Evolutionary conservation across 1,140 invertebrate species (phyloP).

Genomic region (Doryteuthis pealeii): DNA sequence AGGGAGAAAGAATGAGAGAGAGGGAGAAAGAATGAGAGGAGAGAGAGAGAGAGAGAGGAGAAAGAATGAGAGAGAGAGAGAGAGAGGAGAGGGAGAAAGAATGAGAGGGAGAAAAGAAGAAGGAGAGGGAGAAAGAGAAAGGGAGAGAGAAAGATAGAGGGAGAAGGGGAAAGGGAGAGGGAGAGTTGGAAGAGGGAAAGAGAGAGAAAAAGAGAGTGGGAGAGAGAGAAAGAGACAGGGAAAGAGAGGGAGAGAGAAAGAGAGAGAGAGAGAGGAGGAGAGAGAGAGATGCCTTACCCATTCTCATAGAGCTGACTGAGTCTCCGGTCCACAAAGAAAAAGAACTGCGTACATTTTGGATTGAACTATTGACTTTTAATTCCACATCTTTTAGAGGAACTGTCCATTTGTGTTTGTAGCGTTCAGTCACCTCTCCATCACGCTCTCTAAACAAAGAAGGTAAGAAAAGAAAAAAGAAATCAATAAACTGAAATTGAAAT

Average conservation of each 20-base stretch:
- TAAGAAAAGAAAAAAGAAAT: no score
- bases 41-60: no score
- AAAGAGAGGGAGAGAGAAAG: no score
- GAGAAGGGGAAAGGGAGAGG: not conserved
- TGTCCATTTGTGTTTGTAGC: conserved; percentile 41
- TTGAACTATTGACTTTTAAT: conserved; percentile 46
- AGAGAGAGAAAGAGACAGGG: no score
- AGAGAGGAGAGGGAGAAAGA: no score
- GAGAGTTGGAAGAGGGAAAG: not conserved
- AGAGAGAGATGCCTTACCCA: not conserved
- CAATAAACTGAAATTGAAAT: not conserved
- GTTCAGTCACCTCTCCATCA: conserved; percentile 34
- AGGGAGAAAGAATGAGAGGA: not conserved
- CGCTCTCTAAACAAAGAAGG: conserved; percentile 32
- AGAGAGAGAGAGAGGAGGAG: not conserved
- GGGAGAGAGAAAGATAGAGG: not conserved
- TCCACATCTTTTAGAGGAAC: conserved; percentile 40
- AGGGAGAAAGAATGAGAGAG: not conserved
- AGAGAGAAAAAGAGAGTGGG: not conserved
- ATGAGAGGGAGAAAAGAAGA: not conserved
- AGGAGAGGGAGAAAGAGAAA: not conserved
- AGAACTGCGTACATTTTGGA: conserved; percentile 27
- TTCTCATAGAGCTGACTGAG: not conserved
- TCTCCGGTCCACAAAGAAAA: not conserved
- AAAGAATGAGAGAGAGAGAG: no score